phyloP scores from a whole-genome alignment of 2,888 invertebrate species.

The Scelioninae gen. 1 region DNA sequence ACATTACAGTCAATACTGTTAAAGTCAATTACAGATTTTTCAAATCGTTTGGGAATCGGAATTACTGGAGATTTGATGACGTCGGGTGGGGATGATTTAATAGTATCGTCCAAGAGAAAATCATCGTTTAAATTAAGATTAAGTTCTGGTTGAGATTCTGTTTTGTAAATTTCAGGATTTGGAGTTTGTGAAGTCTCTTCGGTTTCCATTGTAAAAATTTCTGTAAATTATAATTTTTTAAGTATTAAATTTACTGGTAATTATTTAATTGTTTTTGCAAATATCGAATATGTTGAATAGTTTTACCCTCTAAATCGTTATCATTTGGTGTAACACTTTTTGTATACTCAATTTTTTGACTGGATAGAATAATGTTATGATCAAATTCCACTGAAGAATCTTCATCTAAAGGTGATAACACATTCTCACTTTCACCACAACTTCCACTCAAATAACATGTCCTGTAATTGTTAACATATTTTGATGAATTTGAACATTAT shows the following conservation, averaged over 20 bases:
- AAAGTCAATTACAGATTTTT: conserved; percentile 85
- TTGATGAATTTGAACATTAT: no score
- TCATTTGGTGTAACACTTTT: conserved; percentile 74
- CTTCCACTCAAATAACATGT: conserved; percentile 81
- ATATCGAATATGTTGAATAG: background rate
- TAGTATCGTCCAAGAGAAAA: conserved; percentile 84
- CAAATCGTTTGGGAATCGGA: conserved; percentile 86
- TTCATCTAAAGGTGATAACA: conserved; percentile 85
- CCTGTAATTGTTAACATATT: conserved; percentile 58
- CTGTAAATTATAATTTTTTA: conserved; percentile 75
- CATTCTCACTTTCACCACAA: conserved; percentile 78
- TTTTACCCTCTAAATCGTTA: conserved; percentile 83
- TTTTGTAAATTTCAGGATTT: conserved; percentile 79
- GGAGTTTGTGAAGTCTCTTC: conserved; percentile 87
- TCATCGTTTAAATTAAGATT: conserved; percentile 85
- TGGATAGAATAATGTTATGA: conserved; percentile 78
- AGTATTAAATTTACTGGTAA: no score
- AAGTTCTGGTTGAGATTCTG: conserved; percentile 82
- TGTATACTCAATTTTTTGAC: conserved; percentile 71
- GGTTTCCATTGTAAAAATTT: conserved; percentile 90
- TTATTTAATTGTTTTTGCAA: no score
- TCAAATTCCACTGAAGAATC: conserved; percentile 86
- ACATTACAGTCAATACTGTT: conserved; percentile 88
- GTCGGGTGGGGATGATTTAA: conserved; percentile 77
- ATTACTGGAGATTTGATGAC: conserved; percentile 88